These are phyloP conservation scores for Eurosta solidaginis DNA, from an alignment of 1,140 invertebrate species.

Conservation along the genomic window DNA sequence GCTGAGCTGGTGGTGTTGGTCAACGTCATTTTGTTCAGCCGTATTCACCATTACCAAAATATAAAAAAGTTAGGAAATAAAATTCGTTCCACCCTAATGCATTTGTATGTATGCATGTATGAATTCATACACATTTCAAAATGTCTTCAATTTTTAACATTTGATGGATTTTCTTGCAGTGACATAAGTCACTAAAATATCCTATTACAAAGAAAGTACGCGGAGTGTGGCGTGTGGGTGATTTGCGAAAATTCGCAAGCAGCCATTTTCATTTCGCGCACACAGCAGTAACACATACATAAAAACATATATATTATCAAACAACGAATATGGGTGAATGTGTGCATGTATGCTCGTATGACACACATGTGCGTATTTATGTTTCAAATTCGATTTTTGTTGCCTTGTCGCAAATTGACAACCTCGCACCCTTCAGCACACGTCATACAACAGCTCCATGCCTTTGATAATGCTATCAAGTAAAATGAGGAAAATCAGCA, in stretches of 20 bases:
- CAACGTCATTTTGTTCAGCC: no score
- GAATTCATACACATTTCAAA: constrained; percentile 15
- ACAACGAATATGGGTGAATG: background rate
- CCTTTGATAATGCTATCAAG: background rate
- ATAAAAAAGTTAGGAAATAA: no score
- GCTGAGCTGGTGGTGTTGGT: no score
- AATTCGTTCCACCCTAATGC: no score
- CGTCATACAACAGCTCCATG: background rate
- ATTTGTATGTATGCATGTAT: background rate
- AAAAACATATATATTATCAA: background rate
- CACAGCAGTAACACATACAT: background rate
- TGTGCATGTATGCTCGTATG: background rate
- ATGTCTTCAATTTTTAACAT: constrained; percentile 39
- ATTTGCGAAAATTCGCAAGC: constrained; percentile 2
- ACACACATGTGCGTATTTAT: constrained; percentile 20
- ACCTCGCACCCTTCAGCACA: constrained; percentile 8
- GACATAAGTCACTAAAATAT: constrained; percentile 39
- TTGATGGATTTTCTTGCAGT: constrained; percentile 36
- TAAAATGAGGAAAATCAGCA: background rate
- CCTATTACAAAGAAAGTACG: constrained; percentile 32
- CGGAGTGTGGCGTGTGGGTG: no score
- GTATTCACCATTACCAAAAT: no score
- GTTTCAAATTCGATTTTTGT: constrained; percentile 34
- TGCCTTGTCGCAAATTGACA: constrained; percentile 34
- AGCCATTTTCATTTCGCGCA: constrained; percentile 30